phyloP scores from a whole-genome alignment of 2,888 invertebrate genomes.

The Drosophila buzzatii region DNA sequence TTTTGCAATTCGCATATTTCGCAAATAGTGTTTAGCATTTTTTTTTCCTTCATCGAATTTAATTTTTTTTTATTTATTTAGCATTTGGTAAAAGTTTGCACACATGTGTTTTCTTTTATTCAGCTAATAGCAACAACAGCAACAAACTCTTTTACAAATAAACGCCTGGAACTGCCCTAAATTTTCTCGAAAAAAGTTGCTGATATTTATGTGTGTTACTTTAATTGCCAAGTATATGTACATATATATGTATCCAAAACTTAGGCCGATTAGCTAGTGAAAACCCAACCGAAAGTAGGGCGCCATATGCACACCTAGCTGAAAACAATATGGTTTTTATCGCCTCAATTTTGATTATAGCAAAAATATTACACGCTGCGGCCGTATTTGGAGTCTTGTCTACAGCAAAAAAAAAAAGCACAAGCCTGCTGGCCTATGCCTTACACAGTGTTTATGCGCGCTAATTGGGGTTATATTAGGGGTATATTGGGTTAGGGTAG shows the following conservation, averaged over 20 bases:
- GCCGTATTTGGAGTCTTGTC: conserved; percentile 17
- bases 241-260: neutral
- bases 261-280: conserved; percentile 6
- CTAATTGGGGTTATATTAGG: too few relatives aligned
- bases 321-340: conserved; percentile 79
- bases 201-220: conserved; percentile 47
- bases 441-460: neutral
- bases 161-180: conserved; percentile 75
- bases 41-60: conserved; percentile 4
- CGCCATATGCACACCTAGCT: conserved; percentile 73
- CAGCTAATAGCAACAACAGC: conserved; percentile 39
- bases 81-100: conserved; percentile 65
- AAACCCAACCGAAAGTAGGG: conserved; percentile 61
- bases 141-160: conserved; percentile 68
- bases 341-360: conserved; percentile 70
- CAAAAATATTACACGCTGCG: conserved; percentile 77
- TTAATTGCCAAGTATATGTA: conserved; percentile 45
- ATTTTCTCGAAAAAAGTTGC: conserved; percentile 45
- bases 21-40: conserved; percentile 26
- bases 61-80: conserved; percentile 17
- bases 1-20: conserved; percentile 9
- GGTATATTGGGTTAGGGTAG: neutral
- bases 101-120: conserved; percentile 74
- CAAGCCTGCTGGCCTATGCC: conserved; percentile 13
- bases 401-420: conserved; percentile 5